Evolutionary conservation across 1,140 invertebrate genomes (phyloP).

Genomic region (Calephelis virginiensis): DNA sequence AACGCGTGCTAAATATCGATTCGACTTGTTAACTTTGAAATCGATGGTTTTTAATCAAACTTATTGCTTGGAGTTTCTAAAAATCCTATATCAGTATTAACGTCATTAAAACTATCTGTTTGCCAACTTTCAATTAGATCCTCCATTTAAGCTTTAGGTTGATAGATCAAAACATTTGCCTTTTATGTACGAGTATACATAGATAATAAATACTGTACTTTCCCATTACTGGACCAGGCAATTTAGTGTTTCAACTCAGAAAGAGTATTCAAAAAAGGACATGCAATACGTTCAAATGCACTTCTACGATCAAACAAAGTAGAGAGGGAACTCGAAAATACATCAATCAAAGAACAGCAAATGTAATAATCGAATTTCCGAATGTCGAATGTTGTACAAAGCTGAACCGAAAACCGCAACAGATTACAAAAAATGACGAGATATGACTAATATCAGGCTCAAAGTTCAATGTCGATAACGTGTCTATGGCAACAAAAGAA

Average conservation of each 20-base stretch:
- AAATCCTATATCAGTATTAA: too few relatives aligned
- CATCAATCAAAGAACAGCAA: slow-evolving; percentile 71
- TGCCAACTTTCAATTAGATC: too few relatives aligned
- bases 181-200: too few relatives aligned
- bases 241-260: slow-evolving; percentile 10
- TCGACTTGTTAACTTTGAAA: too few relatives aligned
- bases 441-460: slow-evolving; percentile 68
- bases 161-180: too few relatives aligned
- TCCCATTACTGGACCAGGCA: background rate
- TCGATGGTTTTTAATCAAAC: too few relatives aligned
- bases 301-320: slow-evolving; percentile 41
- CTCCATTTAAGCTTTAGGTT: too few relatives aligned
- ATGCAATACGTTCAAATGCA: slow-evolving; percentile 1
- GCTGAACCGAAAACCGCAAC: slow-evolving; percentile 60
- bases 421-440: slow-evolving; percentile 48
- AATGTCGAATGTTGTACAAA: slow-evolving; percentile 68
- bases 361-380: slow-evolving; percentile 70
- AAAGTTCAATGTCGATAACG: slow-evolving; percentile 67
- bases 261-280: slow-evolving; percentile 6
- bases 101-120: too few relatives aligned
- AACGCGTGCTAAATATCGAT: too few relatives aligned
- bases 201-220: too few relatives aligned
- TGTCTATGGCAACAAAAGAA: slow-evolving; percentile 61
- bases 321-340: slow-evolving; percentile 47
- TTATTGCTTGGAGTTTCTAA: too few relatives aligned